These are phyloP conservation scores for Caenorhabditis panamensis DNA, from an alignment of 2,888 invertebrate species.

Conservation along the genomic window DNA sequence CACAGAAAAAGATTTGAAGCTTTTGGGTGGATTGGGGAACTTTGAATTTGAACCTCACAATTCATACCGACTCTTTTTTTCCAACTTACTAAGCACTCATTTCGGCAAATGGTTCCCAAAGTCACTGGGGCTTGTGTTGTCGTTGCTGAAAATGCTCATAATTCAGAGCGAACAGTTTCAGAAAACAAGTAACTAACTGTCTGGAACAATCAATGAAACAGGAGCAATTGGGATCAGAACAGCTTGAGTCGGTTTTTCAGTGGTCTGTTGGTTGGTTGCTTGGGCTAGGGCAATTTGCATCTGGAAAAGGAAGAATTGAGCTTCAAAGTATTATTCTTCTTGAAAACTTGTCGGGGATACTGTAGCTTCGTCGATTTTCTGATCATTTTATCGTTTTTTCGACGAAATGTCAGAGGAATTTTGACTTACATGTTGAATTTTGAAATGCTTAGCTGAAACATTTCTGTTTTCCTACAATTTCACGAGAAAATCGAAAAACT, in stretches of 20 bases:
- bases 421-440: too few relatives aligned
- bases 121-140: slow-evolving; percentile 37
- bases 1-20: background rate
- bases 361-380: too few relatives aligned
- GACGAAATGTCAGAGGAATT: too few relatives aligned
- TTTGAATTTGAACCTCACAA: too few relatives aligned
- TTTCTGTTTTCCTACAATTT: too few relatives aligned
- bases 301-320: slow-evolving; percentile 18
- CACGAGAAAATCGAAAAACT: too few relatives aligned
- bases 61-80: too few relatives aligned
- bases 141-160: slow-evolving; percentile 15
- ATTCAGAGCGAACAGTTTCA: background rate
- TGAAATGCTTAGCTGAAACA: too few relatives aligned
- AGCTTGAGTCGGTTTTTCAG: slow-evolving; percentile 27
- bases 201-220: slow-evolving; percentile 28
- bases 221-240: slow-evolving; percentile 50
- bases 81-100: slow-evolving; percentile 64
- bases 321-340: background rate
- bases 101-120: slow-evolving; percentile 54
- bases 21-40: too few relatives aligned
- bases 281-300: slow-evolving; percentile 49
- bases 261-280: slow-evolving; percentile 18
- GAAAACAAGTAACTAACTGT: slow-evolving; percentile 4
- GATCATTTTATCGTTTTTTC: too few relatives aligned
- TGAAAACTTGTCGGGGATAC: background rate